Evolutionary conservation across 37 sponge, comb jelly and placozoan species (phyloP).

Genomic region (Spongilla lacustris): DNA sequence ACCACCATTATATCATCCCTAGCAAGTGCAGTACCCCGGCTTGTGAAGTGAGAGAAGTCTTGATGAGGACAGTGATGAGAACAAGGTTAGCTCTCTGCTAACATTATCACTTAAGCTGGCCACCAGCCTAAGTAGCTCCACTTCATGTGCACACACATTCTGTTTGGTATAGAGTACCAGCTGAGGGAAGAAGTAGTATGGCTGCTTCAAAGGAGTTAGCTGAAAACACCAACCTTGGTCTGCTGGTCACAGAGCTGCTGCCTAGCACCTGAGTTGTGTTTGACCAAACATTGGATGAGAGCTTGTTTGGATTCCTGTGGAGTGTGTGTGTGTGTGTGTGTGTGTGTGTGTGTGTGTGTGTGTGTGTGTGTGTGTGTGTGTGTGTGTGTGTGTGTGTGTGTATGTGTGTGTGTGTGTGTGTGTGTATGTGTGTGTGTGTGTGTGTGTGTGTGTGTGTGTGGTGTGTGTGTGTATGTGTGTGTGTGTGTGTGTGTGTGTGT

Average conservation of each 20-base stretch:
- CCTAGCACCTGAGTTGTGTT: conserved; percentile 49
- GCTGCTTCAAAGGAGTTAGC: neutral
- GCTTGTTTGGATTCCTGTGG: conserved; percentile 48
- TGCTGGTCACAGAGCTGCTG: conserved; percentile 34
- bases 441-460: neutral
- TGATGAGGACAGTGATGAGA: conserved; percentile 13
- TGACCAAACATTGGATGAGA: conserved; percentile 34
- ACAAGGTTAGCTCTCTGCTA: conserved; percentile 7
- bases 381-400: neutral
- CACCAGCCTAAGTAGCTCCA: neutral
- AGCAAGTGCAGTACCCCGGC: neutral
- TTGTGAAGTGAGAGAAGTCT: conserved; percentile 17
- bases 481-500: neutral
- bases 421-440: neutral
- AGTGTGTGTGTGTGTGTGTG: neutral
- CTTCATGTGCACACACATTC: conserved; percentile 30
- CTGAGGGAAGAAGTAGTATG: conserved; percentile 1
- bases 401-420: neutral
- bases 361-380: neutral
- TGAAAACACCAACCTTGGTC: conserved; percentile 34
- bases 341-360: neutral
- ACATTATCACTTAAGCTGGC: neutral
- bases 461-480: neutral
- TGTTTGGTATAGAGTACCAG: conserved; percentile 22
- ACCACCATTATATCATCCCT: neutral